Conservation (phyloP, 2,888 invertebrate genomes). For the Balanococcus diminutus region DNA sequence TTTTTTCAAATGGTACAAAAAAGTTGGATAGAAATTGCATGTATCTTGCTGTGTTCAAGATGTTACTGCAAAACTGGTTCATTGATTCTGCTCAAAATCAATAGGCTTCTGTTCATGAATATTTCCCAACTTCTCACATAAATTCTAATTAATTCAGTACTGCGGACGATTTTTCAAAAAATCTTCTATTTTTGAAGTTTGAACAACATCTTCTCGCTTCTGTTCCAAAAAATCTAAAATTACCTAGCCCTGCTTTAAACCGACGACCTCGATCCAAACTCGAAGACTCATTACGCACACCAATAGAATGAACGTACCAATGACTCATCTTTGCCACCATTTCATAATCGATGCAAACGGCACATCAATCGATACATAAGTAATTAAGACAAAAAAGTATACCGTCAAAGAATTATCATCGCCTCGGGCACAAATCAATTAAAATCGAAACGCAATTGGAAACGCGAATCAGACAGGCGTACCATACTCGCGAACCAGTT, state of each 20-base stretch:
- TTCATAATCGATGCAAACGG: background rate
- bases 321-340: background rate
- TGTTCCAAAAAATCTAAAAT: background rate
- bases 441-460: background rate
- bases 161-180: no score
- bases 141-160: no score
- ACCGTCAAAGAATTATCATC: conserved; percentile 17
- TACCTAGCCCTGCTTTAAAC: background rate
- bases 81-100: no score
- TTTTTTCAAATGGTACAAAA: no score
- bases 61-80: no score
- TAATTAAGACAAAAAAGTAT: conserved; percentile 13
- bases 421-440: background rate
- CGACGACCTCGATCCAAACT: background rate
- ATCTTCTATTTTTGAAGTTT: no score
- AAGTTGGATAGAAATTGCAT: no score
- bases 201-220: no score
- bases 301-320: background rate
- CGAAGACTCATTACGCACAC: background rate
- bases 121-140: no score
- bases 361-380: conserved; percentile 17
- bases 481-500: background rate
- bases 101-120: no score
- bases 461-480: background rate
- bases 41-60: no score